phyloP scores from a whole-genome alignment of 2,113 vertebrate genomes.

The Desmodus rotundus region DNA sequence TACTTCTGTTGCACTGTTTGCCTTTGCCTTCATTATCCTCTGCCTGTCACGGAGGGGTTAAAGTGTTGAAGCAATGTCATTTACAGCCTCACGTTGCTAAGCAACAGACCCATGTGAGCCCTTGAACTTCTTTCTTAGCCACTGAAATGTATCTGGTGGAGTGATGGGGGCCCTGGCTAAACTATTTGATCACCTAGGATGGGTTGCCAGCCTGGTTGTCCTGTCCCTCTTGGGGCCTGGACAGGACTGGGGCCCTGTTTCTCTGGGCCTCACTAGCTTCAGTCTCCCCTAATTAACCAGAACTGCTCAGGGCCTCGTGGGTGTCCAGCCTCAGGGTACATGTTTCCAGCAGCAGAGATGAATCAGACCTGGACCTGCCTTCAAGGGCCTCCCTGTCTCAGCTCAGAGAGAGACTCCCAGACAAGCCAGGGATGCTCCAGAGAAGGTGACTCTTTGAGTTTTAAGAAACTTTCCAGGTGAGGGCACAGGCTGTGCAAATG shows the following conservation, averaged over 20 bases:
- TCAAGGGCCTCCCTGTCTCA: background rate
- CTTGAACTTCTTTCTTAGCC: constrained; percentile 64
- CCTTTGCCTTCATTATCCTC: constrained; percentile 70
- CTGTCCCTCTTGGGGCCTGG: background rate
- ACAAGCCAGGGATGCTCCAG: background rate
- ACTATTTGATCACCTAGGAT: constrained; percentile 56
- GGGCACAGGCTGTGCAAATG: background rate
- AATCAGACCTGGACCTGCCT: background rate
- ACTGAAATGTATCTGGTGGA: constrained; percentile 55
- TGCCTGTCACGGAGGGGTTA: constrained; percentile 64
- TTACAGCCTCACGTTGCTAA: constrained; percentile 73
- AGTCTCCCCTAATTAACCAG: constrained; percentile 10
- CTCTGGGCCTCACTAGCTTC: background rate
- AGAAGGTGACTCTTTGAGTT: background rate
- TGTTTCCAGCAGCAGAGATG: background rate
- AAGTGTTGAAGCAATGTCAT: constrained; percentile 70
- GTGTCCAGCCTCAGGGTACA: background rate
- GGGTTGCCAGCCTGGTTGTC: background rate
- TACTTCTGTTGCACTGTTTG: constrained; percentile 49
- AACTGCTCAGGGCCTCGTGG: background rate
- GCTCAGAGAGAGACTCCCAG: background rate
- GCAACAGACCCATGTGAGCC: constrained; percentile 73
- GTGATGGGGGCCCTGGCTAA: constrained; percentile 1
- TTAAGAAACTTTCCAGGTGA: background rate
- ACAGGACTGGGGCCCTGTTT: background rate